A percentile compares a stretch with the other conserved stretches of the same genome.
Evolutionary conservation across 2,797 vertebrate species (phyloP).

Genomic region (Mormyrops attenuatus): DNA sequence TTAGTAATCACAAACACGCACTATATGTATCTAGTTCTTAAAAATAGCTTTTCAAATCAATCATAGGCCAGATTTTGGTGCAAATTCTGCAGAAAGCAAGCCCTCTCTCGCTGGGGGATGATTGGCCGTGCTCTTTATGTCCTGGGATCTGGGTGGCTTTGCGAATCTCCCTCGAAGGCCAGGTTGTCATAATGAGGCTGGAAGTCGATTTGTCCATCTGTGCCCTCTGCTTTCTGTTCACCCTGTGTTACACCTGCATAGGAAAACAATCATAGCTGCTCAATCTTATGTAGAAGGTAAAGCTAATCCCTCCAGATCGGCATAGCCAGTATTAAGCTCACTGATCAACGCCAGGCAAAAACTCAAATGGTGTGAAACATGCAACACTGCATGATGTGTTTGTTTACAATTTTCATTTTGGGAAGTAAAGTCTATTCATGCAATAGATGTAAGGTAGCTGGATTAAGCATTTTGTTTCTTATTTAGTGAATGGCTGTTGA

Average conservation of each 20-base stretch:
- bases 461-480: not conserved
- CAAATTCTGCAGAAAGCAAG: conserved; percentile 6
- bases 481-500: not conserved
- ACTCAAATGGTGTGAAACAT: not conserved
- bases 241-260: not conserved
- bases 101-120: not conserved
- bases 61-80: not conserved
- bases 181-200: conserved; percentile 73
- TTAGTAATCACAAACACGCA: conserved; percentile 21
- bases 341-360: not conserved
- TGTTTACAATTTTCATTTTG: not conserved
- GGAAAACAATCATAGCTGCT: not conserved
- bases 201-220: conserved; percentile 44
- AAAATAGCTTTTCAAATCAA: conserved; percentile 7
- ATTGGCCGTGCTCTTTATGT: conserved; percentile 18
- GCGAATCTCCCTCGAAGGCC: conserved; percentile 61
- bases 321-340: not conserved
- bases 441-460: not conserved
- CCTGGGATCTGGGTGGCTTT: conserved; percentile 24
- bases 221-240: conserved; percentile 10
- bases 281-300: not conserved
- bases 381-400: not conserved
- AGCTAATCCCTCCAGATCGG: not conserved
- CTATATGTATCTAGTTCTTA: not conserved
- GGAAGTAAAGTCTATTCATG: not conserved